A percentile compares a stretch with the other conserved stretches of the same genome.
Evolutionary conservation across 2,797 vertebrate species (phyloP).

Genomic region (Crenichthys baileyi): DNA sequence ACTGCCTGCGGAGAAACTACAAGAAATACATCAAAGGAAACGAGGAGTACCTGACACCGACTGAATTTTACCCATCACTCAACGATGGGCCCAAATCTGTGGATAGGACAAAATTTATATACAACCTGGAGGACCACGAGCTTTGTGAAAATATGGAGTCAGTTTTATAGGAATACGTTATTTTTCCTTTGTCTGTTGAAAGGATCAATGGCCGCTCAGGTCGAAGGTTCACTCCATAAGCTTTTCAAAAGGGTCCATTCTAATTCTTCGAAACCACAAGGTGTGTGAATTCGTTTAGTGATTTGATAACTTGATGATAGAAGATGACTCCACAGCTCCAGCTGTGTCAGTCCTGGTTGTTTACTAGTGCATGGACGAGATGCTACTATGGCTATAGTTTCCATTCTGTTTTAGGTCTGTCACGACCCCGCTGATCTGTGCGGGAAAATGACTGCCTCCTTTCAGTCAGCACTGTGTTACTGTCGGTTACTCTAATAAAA

Average conservation of each 20-base stretch:
- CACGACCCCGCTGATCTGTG: conserved; percentile 36
- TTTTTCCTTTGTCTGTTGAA: conserved; percentile 53
- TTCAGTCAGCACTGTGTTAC: conserved; percentile 63
- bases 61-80: conserved; percentile 94
- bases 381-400: conserved; percentile 56
- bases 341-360: conserved; percentile 51
- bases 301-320: conserved; percentile 57
- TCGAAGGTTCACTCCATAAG: conserved; percentile 40
- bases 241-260: conserved; percentile 67
- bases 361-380: conserved; percentile 45
- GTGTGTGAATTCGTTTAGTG: conserved; percentile 63
- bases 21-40: conserved; percentile 94
- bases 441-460: conserved; percentile 35
- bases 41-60: conserved; percentile 88
- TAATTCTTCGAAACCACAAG: conserved; percentile 61
- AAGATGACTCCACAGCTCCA: conserved; percentile 40
- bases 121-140: conserved; percentile 97
- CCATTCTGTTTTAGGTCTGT: conserved; percentile 60
- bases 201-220: conserved; percentile 49
- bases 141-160: conserved; percentile 99
- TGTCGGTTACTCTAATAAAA: conserved; percentile 36
- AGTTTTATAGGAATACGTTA: conserved; percentile 86
- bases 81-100: conserved; percentile 84
- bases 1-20: conserved; percentile 95
- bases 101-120: conserved; percentile 98